phyloP scores from a whole-genome alignment of 1,140 invertebrate species.

The Acyrthosiphon pisum region DNA sequence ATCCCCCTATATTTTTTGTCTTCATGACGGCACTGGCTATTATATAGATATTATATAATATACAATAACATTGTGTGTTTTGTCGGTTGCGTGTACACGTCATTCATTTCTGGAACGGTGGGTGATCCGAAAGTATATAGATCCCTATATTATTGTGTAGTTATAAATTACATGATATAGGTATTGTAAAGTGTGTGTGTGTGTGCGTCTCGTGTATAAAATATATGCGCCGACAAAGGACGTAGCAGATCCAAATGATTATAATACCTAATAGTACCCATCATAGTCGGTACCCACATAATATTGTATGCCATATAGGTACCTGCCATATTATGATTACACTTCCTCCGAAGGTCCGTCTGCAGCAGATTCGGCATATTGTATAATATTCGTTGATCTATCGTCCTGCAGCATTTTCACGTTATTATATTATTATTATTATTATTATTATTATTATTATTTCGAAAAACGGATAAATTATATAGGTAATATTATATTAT shows the following conservation, averaged over 20 bases:
- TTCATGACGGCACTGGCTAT: not conserved
- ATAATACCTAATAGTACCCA: not conserved
- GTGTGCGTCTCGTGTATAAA: not conserved
- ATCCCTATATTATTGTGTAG: not conserved
- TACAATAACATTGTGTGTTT: not conserved
- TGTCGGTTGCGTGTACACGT: not conserved
- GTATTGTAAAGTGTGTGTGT: not conserved
- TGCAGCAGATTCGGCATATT: not conserved
- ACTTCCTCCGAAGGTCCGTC: not conserved
- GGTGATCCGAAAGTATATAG: not conserved
- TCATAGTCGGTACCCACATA: not conserved
- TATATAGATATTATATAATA: not conserved
- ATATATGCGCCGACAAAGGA: conserved; percentile 6
- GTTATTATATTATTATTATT: conserved; percentile 14
- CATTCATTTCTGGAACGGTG: not conserved
- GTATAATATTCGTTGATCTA: not conserved
- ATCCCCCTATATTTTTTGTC: not conserved
- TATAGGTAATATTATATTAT: not conserved
- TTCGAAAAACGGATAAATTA: not conserved
- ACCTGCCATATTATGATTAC: not conserved
- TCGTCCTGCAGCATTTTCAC: not conserved
- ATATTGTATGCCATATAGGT: not conserved
- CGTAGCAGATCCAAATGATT: not conserved
- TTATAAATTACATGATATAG: not conserved
- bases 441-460: not conserved